These are phyloP conservation scores for Chanos chanos DNA, from an alignment of 2,797 vertebrate genomes.

Conservation along the genomic window DNA sequence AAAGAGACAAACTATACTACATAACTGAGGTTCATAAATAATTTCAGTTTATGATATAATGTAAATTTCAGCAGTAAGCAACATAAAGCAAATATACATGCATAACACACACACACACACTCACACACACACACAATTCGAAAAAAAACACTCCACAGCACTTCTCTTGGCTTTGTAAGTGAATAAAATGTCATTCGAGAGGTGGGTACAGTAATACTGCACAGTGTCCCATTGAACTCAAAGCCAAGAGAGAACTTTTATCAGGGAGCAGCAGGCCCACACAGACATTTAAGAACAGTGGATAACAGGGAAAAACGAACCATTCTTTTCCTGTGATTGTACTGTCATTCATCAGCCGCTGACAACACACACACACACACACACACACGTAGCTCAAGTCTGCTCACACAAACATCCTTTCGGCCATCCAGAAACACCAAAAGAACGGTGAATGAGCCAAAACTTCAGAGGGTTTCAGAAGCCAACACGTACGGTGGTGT, in stretches of 20 bases:
- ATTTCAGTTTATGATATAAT: too few relatives aligned
- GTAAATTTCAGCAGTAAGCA: too few relatives aligned
- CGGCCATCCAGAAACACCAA: conserved; percentile 3
- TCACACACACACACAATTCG: too few relatives aligned
- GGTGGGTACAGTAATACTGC: too few relatives aligned
- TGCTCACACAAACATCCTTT: neutral
- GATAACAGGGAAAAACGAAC: conserved; percentile 27
- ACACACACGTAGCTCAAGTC: neutral
- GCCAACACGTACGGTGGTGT: neutral
- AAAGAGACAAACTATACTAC: too few relatives aligned
- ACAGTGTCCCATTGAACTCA: conserved; percentile 12
- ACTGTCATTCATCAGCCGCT: neutral
- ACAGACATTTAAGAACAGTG: conserved; percentile 26
- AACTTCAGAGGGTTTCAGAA: neutral
- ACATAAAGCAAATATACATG: neutral
- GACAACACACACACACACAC: conserved; percentile 4
- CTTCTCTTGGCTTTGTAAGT: too few relatives aligned
- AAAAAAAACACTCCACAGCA: too few relatives aligned
- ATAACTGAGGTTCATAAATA: too few relatives aligned
- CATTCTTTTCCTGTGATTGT: conserved; percentile 47
- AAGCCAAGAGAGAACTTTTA: conserved; percentile 28
- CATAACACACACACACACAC: too few relatives aligned
- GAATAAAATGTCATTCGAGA: too few relatives aligned
- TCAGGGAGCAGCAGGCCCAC: conserved; percentile 40
- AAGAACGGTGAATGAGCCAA: conserved; percentile 18